Conservation (phyloP, 35 echinoderm and acorn worm genomes). For the Stichopus chloronotus region DNA sequence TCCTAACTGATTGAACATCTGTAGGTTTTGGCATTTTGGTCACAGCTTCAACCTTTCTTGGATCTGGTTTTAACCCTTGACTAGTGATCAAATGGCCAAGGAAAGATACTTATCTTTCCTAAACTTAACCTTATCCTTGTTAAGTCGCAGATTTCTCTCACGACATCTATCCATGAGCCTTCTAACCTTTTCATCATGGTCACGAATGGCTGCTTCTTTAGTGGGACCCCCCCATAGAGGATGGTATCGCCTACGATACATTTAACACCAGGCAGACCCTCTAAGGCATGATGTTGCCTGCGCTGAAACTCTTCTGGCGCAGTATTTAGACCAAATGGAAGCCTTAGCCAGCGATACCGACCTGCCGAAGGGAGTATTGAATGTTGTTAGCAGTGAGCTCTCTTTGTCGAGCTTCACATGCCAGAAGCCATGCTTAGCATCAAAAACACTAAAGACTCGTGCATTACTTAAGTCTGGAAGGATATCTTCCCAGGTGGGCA, state of each 20-base stretch:
- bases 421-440: conserved; percentile 48
- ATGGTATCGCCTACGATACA: conserved; percentile 73
- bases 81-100: conserved; percentile 50
- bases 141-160: conserved; percentile 73
- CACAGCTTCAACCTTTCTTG: conserved; percentile 70
- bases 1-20: conserved; percentile 63
- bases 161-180: conserved; percentile 64
- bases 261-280: not conserved
- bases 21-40: conserved; percentile 63
- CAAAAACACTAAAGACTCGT: conserved; percentile 59
- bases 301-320: conserved; percentile 79
- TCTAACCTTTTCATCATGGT: conserved; percentile 72
- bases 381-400: conserved; percentile 65
- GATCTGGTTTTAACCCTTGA: conserved; percentile 57
- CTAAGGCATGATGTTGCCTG: conserved; percentile 41
- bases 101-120: conserved; percentile 45
- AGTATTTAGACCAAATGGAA: conserved; percentile 72
- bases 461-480: conserved; percentile 24
- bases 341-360: conserved; percentile 66
- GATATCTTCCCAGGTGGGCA: conserved; percentile 67
- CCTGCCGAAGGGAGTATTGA: conserved; percentile 75
- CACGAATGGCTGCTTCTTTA: conserved; percentile 57
- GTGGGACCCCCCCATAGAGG: conserved; percentile 72
- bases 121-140: conserved; percentile 71
- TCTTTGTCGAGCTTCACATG: conserved; percentile 45